Evolutionary conservation across 2,888 invertebrate genomes (phyloP), one percentile per base, ranked within the genome.

Genomic region (Dasysyrphus albostriatus): DNA sequence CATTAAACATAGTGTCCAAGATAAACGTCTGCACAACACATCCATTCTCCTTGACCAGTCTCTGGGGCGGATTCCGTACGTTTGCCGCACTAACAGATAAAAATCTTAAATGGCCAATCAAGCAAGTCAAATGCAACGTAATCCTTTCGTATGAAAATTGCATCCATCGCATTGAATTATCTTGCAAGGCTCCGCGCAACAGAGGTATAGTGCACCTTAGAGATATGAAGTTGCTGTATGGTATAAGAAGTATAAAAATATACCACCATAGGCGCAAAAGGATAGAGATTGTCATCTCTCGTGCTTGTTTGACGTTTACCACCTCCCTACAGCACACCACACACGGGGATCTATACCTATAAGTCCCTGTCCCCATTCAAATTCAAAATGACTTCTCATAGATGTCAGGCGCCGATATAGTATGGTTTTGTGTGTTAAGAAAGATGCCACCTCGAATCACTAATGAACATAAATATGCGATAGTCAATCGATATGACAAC

Each of bases 401-500:
- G 84, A 85, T 85, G 73, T 81, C 81, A 85, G 69, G 54, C 84
- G 54, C n/a, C 81, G 81, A 85, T 85, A 85, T 85, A 84, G 24
- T 72, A 67, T 49, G 51, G 73, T 54, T 77, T 58, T 70, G 39
- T 56, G 73, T 82, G 74, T 77, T 82, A 77, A 85, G 77, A 78
- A 54, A 77, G 77, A 82, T 82, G 77, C 85, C 85, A 85, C 85
- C 81, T 78, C 85, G 85, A 85, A 74, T 81, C 85, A 76, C 73
- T 73, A 85, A 85, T 85, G 81, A 76, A 74, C 81, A 85, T 82
- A 78, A 82, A 85, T 74, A 85, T 63, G 49, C 77, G 82, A 85
- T 73, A 78, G 74, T 78, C 85, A 77, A 82, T 85, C 85, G 85
- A 85, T 85, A 85, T 85, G 85, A 85, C 85, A 84, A 76, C 77